These are phyloP conservation scores for Drosophila fuyamai DNA, from an alignment of 1,140 invertebrate species.

Conservation along the genomic window DNA sequence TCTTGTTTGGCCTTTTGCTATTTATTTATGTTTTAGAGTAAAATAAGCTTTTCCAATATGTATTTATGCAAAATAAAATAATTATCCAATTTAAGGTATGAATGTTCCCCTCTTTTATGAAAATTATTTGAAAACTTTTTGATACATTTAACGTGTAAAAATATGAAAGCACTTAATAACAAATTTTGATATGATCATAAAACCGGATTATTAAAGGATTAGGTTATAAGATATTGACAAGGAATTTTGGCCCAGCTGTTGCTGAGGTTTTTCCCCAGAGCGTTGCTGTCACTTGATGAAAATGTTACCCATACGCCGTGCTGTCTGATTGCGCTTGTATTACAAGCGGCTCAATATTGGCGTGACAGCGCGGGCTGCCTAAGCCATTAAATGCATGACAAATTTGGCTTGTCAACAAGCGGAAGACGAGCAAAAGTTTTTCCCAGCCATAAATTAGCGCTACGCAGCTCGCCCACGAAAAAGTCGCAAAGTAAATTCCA, in stretches of 20 bases:
- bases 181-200: no score
- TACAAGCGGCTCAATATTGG: conserved; percentile 42
- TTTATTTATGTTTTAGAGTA: no score
- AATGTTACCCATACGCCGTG: conserved; percentile 31
- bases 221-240: background rate
- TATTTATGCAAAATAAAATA: no score
- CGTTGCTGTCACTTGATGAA: background rate
- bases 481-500: conserved; percentile 79
- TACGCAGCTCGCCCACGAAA: conserved; percentile 40
- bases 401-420: conserved; percentile 77
- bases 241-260: background rate
- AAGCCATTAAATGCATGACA: conserved; percentile 78
- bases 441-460: conserved; percentile 66
- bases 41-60: no score
- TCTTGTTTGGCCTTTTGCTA: no score
- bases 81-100: no score
- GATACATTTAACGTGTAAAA: no score
- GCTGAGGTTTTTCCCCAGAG: background rate
- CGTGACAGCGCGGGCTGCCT: conserved; percentile 47
- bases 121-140: no score
- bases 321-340: conserved; percentile 23
- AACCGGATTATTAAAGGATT: no score
- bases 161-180: no score
- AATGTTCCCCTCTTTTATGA: no score
- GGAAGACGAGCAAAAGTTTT: conserved; percentile 68